Evolutionary conservation across 2,797 vertebrate genomes (phyloP).

Genomic region (Coregonus suidteri): DNA sequence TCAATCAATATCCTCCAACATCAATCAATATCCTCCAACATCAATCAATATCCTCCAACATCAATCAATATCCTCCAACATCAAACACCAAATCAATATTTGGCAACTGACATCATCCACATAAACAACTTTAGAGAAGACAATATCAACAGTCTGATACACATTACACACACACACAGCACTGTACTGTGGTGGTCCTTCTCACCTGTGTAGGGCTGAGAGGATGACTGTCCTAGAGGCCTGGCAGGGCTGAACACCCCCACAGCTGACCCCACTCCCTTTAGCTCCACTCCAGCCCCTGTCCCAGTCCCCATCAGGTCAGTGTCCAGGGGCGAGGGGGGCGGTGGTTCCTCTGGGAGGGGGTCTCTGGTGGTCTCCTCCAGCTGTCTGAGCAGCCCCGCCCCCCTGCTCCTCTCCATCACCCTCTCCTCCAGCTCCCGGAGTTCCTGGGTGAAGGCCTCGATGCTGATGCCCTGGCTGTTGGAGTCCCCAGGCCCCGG

Average conservation of each 20-base stretch:
- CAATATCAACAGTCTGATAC: too few species aligned
- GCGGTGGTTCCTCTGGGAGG: slow-evolving; percentile 68
- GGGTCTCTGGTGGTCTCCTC: slow-evolving; percentile 55
- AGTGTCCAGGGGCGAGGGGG: slow-evolving; percentile 54
- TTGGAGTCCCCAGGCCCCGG: slow-evolving; percentile 68
- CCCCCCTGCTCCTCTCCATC: slow-evolving; percentile 55
- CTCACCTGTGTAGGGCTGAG: slow-evolving; percentile 91
- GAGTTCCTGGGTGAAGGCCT: slow-evolving; percentile 88
- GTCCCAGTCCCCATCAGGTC: slow-evolving; percentile 19
- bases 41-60: too few species aligned
- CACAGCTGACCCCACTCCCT: slow-evolving; percentile 56
- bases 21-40: too few species aligned
- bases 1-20: too few species aligned
- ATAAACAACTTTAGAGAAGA: too few species aligned
- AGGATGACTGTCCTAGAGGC: slow-evolving; percentile 74
- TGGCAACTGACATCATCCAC: too few species aligned
- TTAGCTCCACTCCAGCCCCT: slow-evolving; percentile 29
- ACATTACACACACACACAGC: too few species aligned
- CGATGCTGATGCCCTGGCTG: slow-evolving; percentile 80
- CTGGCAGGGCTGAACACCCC: slow-evolving; percentile 81
- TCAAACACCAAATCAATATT: neutral
- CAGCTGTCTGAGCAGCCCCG: slow-evolving; percentile 16
- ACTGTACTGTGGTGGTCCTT: slow-evolving; percentile 16
- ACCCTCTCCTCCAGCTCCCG: slow-evolving; percentile 81
- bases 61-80: slow-evolving; percentile 43